Evolutionary conservation across 92 coral and sea anemone species (phyloP).

Genomic region (Siderastrea siderea): DNA sequence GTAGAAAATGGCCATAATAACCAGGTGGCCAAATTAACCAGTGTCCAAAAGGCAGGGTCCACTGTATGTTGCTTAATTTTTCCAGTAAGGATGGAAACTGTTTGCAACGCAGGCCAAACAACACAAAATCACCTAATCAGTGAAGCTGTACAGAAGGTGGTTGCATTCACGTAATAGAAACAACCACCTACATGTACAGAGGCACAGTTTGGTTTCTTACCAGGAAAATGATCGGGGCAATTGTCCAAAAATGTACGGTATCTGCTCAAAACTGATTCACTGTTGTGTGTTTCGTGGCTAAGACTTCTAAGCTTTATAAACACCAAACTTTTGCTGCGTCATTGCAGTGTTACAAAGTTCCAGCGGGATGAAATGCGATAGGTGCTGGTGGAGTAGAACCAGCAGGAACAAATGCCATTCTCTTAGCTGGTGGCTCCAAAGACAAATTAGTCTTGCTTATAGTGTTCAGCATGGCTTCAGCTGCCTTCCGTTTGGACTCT

Average conservation of each 20-base stretch:
- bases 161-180: no score
- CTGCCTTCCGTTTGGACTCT: conserved; percentile 85
- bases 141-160: no score
- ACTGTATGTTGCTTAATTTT: no score
- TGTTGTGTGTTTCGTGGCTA: not conserved
- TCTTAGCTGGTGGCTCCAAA: conserved; percentile 82
- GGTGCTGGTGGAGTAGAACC: conserved; percentile 62
- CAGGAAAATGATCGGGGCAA: no score
- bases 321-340: not conserved
- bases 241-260: no score
- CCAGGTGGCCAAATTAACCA: no score
- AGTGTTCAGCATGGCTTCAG: conserved; percentile 84
- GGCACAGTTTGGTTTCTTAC: not conserved
- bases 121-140: no score
- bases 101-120: no score
- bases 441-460: conserved; percentile 71
- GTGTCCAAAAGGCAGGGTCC: no score
- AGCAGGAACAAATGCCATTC: conserved; percentile 80
- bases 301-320: not conserved
- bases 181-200: not conserved
- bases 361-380: conserved; percentile 51
- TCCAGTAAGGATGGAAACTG: no score
- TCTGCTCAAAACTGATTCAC: not conserved
- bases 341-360: conserved; percentile 13
- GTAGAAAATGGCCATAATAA: no score